phyloP scores from a whole-genome alignment of 2,113 vertebrate genomes.

The Corvus cornix region DNA sequence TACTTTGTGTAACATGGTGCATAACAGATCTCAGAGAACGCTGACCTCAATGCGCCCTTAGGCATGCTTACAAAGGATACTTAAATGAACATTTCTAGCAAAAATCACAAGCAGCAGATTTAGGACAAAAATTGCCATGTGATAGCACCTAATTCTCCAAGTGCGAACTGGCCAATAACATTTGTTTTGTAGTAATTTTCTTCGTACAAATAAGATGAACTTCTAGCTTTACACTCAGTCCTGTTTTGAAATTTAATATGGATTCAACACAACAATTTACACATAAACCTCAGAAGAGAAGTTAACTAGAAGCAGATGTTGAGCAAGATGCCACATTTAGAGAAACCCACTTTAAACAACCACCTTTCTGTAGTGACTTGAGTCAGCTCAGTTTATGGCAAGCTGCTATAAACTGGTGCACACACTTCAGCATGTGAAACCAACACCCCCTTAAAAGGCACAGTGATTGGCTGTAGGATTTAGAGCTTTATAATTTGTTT shows the following conservation, averaged over 20 bases:
- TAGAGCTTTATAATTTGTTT: conserved; percentile 56
- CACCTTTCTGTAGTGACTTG: conserved; percentile 72
- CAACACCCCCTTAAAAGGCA: conserved; percentile 45
- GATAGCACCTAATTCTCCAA: not conserved
- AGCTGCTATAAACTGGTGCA: conserved; percentile 55
- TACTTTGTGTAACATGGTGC: not conserved
- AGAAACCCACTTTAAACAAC: conserved; percentile 68
- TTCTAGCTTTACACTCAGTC: not conserved
- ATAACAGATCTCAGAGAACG: not conserved
- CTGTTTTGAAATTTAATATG: conserved; percentile 57
- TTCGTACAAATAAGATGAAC: not conserved
- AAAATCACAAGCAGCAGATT: conserved; percentile 21
- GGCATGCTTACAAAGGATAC: not conserved
- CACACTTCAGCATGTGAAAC: conserved; percentile 54
- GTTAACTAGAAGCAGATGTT: conserved; percentile 76
- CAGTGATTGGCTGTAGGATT: conserved; percentile 51
- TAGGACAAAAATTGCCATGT: not conserved
- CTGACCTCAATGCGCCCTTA: not conserved
- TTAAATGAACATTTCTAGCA: not conserved
- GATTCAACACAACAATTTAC: not conserved
- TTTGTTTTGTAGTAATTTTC: not conserved
- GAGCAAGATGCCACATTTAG: conserved; percentile 65
- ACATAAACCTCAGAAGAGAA: conserved; percentile 21
- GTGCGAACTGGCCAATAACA: not conserved
- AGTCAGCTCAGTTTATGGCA: conserved; percentile 70